These are phyloP conservation scores for Ptychoptera contaminata DNA, from an alignment of 2,888 invertebrate species.

Conservation along the genomic window DNA sequence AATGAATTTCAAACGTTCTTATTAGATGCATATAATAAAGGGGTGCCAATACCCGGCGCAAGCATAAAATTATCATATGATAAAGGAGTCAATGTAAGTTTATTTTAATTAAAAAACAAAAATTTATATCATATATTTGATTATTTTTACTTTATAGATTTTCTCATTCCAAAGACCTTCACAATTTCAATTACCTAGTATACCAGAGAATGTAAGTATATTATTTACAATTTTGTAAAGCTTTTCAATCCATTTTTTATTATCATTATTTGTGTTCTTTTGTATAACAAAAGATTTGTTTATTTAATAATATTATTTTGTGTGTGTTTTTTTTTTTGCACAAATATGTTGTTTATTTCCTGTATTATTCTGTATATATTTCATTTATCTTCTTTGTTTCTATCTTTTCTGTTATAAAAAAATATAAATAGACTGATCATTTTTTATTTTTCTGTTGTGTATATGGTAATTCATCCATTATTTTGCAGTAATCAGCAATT, in stretches of 20 bases:
- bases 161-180: constrained; percentile 67
- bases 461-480: no score
- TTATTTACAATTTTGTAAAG: neutral
- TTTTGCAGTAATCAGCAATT: no score
- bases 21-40: constrained; percentile 46
- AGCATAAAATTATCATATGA: constrained; percentile 44
- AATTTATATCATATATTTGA: constrained; percentile 20
- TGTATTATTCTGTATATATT: neutral
- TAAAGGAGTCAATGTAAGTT: constrained; percentile 40
- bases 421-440: neutral
- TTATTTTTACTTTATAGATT: constrained; percentile 43
- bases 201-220: constrained; percentile 83
- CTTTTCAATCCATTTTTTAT: constrained; percentile 3
- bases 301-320: neutral
- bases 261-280: neutral
- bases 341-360: no score
- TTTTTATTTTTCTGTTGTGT: no score
- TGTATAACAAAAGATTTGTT: neutral
- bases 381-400: neutral
- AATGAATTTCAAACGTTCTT: constrained; percentile 36
- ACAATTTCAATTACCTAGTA: constrained; percentile 74
- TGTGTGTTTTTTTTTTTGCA: constrained; percentile 1
- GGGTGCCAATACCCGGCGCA: constrained; percentile 52
- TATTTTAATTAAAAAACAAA: constrained; percentile 1
- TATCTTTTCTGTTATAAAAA: neutral